A percentile compares a stretch with the other conserved stretches of the same genome.
These are phyloP conservation scores for Machimus atricapillus DNA, from an alignment of 2,888 invertebrate genomes.

Conservation along the genomic window DNA sequence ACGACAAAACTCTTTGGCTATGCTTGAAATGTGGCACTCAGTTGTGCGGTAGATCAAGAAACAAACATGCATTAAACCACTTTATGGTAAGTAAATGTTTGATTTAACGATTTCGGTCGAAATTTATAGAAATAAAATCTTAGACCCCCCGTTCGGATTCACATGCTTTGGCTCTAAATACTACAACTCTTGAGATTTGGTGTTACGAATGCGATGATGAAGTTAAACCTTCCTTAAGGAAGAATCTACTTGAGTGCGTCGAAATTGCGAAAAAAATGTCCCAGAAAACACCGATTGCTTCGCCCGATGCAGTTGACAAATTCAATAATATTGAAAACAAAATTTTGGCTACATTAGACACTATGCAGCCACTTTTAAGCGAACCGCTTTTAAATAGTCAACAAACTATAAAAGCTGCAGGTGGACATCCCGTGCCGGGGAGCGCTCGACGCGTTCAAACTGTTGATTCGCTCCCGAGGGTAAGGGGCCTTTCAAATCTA, in stretches of 20 bases:
- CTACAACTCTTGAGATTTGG: conserved; percentile 75
- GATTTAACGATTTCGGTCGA: not conserved
- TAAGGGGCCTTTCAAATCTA: conserved; percentile 85
- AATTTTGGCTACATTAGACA: conserved; percentile 51
- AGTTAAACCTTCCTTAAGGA: conserved; percentile 67
- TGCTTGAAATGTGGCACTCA: conserved; percentile 83
- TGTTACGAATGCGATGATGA: conserved; percentile 81
- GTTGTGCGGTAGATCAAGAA: conserved; percentile 73
- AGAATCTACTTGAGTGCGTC: conserved; percentile 76
- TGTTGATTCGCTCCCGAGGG: conserved; percentile 61
- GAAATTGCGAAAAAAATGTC: conserved; percentile 73
- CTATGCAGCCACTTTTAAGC: conserved; percentile 33
- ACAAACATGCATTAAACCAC: conserved; percentile 78
- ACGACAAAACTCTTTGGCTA: conserved; percentile 72
- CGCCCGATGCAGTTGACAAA: conserved; percentile 27
- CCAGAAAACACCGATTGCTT: conserved; percentile 52
- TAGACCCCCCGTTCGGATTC: conserved; percentile 76
- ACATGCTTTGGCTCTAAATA: conserved; percentile 77
- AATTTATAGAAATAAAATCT: not conserved
- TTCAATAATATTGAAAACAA: conserved; percentile 54
- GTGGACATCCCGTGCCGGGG: conserved; percentile 53
- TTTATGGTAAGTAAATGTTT: conserved; percentile 62
- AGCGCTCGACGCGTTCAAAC: conserved; percentile 56
- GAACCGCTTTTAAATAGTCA: conserved; percentile 32
- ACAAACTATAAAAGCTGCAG: conserved; percentile 1